phyloP scores from a whole-genome alignment of 2,113 vertebrate genomes.

The Bungarus multicinctus region DNA sequence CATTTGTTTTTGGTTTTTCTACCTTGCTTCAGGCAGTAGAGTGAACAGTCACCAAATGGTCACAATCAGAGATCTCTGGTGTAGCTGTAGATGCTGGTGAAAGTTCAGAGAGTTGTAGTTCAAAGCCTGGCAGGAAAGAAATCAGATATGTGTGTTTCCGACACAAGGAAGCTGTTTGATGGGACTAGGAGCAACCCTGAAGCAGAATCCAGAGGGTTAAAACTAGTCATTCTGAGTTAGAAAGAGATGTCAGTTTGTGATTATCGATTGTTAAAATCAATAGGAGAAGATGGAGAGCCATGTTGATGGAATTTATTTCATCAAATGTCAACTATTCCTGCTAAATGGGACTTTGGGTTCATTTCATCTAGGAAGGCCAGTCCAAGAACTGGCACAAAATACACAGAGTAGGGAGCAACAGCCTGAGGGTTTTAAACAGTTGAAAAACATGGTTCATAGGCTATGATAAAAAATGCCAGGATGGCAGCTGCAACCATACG shows the following conservation, averaged over 20 bases:
- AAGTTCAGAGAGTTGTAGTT: neutral
- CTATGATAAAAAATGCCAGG: neutral
- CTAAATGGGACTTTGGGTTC: neutral
- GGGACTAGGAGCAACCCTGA: neutral
- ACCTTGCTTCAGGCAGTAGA: slow-evolving; percentile 37
- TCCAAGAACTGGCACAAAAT: neutral
- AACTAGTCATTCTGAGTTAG: neutral
- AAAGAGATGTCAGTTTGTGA: neutral
- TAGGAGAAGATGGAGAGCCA: neutral
- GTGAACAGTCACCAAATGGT: slow-evolving; percentile 31
- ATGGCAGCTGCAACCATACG: neutral
- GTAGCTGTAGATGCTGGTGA: slow-evolving; percentile 21
- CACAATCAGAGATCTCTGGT: slow-evolving; percentile 34
- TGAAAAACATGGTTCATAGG: neutral
- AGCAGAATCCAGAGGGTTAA: neutral
- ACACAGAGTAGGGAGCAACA: neutral
- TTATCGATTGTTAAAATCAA: neutral
- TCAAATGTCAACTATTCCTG: neutral
- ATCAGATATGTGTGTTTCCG: neutral
- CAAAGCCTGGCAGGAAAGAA: neutral
- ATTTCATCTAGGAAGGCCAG: neutral
- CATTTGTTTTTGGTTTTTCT: slow-evolving; percentile 51
- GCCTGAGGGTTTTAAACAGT: neutral
- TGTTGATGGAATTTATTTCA: neutral
- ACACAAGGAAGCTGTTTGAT: neutral